These are phyloP conservation scores for Diplosoma virens DNA, from an alignment of 23 tunicate species.

Conservation along the genomic window DNA sequence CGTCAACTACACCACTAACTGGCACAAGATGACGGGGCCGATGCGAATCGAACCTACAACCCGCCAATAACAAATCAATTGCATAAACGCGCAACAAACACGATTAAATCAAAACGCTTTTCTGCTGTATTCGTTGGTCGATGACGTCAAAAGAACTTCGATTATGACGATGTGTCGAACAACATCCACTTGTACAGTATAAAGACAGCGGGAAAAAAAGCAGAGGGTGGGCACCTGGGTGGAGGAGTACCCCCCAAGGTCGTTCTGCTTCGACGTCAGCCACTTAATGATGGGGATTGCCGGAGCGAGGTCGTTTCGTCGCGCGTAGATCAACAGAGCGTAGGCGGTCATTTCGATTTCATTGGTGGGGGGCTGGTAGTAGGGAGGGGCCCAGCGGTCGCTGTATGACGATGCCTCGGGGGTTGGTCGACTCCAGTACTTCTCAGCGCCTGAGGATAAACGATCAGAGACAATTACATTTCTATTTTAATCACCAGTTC, in stretches of 20 bases:
- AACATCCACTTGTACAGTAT: too few species aligned
- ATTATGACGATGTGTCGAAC: too few species aligned
- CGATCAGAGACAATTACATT: neutral
- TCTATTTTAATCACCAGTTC: neutral
- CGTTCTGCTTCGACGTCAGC: conserved; percentile 67
- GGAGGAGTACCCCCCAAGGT: conserved; percentile 70
- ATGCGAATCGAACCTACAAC: too few species aligned
- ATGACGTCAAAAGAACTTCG: too few species aligned
- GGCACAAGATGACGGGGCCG: too few species aligned
- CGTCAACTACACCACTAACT: too few species aligned
- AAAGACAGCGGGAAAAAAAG: too few species aligned
- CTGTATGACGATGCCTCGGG: conserved; percentile 14
- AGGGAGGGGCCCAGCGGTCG: conserved; percentile 37
- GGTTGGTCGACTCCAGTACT: conserved; percentile 37
- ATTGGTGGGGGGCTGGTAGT: conserved; percentile 59
- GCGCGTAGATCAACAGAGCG: conserved; percentile 53
- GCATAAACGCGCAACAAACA: too few species aligned
- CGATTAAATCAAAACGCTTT: too few species aligned
- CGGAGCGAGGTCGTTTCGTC: conserved; percentile 13
- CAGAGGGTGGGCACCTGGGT: conserved; percentile 56
- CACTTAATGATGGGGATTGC: conserved; percentile 69
- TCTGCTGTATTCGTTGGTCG: too few species aligned
- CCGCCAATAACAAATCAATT: too few species aligned
- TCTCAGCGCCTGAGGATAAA: conserved; percentile 31
- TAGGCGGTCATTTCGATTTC: conserved; percentile 90